Conservation (phyloP, 2,113 vertebrate species). For the Lates calcarifer region DNA sequence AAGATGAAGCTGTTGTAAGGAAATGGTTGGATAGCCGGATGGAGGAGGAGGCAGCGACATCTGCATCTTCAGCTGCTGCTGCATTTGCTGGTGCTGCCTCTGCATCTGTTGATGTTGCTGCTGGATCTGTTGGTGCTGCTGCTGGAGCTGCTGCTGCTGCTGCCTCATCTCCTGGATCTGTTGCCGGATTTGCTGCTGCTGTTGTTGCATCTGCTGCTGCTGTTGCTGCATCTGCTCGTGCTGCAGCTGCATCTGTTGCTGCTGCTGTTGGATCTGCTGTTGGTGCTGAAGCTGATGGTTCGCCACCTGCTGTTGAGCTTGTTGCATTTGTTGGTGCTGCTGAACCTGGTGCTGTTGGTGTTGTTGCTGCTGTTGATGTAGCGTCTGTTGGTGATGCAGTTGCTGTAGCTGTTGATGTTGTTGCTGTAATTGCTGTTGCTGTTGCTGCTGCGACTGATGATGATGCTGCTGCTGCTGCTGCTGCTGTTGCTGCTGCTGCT, state of each 20-base stretch:
- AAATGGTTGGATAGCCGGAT: constrained; percentile 78
- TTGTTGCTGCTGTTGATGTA: constrained; percentile 64
- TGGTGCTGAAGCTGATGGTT: constrained; percentile 76
- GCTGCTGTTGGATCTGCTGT: constrained; percentile 84
- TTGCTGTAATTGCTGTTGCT: constrained; percentile 56
- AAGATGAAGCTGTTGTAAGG: constrained; percentile 85
- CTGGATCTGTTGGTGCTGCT: constrained; percentile 87
- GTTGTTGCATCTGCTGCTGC: constrained; percentile 85
- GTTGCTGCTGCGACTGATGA: constrained; percentile 47
- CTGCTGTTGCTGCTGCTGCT: constrained; percentile 28
- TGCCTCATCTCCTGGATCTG: constrained; percentile 86
- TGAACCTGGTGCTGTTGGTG: constrained; percentile 73
- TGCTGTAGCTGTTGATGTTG: constrained; percentile 68
- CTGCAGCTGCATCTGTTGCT: constrained; percentile 83
- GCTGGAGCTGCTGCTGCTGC: constrained; percentile 86
- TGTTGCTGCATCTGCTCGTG: constrained; percentile 85
- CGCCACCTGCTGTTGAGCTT: constrained; percentile 54
- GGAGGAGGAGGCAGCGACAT: constrained; percentile 83
- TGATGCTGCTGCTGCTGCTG: constrained; percentile 60
- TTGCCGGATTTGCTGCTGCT: constrained; percentile 85
- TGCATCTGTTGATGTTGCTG: constrained; percentile 87
- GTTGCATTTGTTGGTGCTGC: constrained; percentile 76
- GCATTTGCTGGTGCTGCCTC: constrained; percentile 87
- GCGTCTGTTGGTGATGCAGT: constrained; percentile 60
- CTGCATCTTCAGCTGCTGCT: constrained; percentile 87